These are phyloP conservation scores for Octomys mimax DNA, from an alignment of 2,797 vertebrate species.

Conservation along the genomic window DNA sequence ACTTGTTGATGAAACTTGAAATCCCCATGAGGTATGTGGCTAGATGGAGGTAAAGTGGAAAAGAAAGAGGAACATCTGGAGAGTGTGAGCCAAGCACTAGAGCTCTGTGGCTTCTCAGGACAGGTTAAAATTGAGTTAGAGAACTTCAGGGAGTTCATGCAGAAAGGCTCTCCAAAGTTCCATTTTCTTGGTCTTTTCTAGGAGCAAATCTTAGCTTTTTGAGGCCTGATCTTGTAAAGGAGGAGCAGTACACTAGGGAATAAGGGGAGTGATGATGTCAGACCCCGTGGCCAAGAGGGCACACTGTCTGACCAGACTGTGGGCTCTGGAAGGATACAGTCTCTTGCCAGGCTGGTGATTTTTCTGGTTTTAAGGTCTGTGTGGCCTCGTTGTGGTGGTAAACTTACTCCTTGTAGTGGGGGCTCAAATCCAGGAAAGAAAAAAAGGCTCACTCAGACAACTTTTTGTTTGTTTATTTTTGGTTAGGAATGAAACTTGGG, in stretches of 20 bases:
- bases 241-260: not conserved
- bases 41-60: not conserved
- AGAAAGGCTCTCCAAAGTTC: not conserved
- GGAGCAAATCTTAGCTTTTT: not conserved
- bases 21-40: not conserved
- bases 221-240: not conserved
- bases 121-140: not conserved
- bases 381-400: no score
- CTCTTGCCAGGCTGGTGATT: not conserved
- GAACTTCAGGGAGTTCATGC: not conserved
- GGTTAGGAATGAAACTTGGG: not conserved
- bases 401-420: no score
- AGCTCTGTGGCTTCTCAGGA: not conserved
- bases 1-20: not conserved
- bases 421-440: not conserved
- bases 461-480: not conserved
- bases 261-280: not conserved
- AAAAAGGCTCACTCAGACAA: no score
- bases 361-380: not conserved
- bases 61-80: not conserved
- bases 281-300: not conserved
- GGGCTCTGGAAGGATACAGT: not conserved
- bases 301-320: not conserved
- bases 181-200: not conserved
- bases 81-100: not conserved